These are phyloP conservation scores for Ascidia mentula DNA, from an alignment of 23 tunicate genomes.

Conservation along the genomic window DNA sequence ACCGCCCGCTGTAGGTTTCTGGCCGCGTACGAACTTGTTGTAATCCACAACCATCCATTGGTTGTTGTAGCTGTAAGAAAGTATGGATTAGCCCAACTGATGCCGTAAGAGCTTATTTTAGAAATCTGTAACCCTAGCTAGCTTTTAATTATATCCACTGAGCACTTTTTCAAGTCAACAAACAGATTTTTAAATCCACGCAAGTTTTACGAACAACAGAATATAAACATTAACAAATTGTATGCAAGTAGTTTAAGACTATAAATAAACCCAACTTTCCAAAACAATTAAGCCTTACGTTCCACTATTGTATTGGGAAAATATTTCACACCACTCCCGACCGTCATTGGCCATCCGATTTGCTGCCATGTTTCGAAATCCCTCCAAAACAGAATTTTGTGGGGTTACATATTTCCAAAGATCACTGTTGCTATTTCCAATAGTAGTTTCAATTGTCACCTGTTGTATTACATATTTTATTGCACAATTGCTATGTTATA, in stretches of 20 bases:
- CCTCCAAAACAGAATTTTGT: conserved; percentile 31
- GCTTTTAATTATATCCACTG: too few species aligned
- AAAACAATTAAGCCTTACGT: conserved; percentile 38
- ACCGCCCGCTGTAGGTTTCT: conserved; percentile 1
- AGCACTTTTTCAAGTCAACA: too few species aligned
- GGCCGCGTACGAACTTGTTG: conserved; percentile 29
- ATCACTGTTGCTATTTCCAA: conserved; percentile 37
- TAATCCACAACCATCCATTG: conserved; percentile 74
- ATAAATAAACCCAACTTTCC: too few species aligned
- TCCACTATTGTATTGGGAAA: conserved; percentile 44
- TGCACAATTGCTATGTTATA: too few species aligned
- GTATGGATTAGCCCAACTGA: not conserved
- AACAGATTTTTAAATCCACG: too few species aligned
- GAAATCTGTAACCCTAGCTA: too few species aligned
- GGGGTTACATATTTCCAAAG: conserved; percentile 50
- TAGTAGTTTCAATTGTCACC: conserved; percentile 64
- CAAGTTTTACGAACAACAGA: too few species aligned
- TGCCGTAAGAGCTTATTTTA: too few species aligned
- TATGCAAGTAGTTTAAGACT: not conserved
- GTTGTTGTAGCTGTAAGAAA: conserved; percentile 33
- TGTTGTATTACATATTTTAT: not conserved
- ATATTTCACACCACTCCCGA: conserved; percentile 40
- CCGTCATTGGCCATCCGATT: conserved; percentile 49
- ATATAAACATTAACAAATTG: not conserved
- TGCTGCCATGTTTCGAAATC: conserved; percentile 60